Conservation (phyloP, 2,113 vertebrate species). For the Gasterosteus nipponicus region DNA sequence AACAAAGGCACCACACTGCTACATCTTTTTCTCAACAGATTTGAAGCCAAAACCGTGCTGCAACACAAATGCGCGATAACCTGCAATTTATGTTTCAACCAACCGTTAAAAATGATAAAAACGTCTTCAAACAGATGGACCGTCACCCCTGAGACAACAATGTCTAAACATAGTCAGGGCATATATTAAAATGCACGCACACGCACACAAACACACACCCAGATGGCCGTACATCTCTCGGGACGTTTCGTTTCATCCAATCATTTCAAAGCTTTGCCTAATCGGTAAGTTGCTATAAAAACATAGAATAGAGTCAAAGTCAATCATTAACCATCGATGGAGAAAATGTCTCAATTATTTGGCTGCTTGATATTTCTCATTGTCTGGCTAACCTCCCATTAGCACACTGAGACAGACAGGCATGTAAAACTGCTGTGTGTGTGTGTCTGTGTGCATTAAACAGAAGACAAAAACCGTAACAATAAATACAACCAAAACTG, state of each 20-base stretch:
- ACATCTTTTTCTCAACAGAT: slow-evolving; percentile 6
- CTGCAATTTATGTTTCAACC: slow-evolving; percentile 31
- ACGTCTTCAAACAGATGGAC: slow-evolving; percentile 61
- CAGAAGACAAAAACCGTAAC: background rate
- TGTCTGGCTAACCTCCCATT: slow-evolving; percentile 5
- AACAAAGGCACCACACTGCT: slow-evolving; percentile 5
- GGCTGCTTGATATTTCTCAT: slow-evolving; percentile 16
- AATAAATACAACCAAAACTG: background rate
- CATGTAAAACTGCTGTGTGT: background rate
- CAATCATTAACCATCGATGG: slow-evolving; percentile 53
- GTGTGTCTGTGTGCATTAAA: background rate
- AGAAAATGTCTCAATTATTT: slow-evolving; percentile 49
- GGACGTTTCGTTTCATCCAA: slow-evolving; percentile 58
- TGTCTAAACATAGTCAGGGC: slow-evolving; percentile 37
- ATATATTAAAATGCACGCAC: slow-evolving; percentile 40
- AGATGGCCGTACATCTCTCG: slow-evolving; percentile 68
- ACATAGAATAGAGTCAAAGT: slow-evolving; percentile 43
- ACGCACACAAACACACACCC: slow-evolving; percentile 32
- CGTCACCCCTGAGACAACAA: slow-evolving; percentile 52
- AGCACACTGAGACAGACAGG: slow-evolving; percentile 14
- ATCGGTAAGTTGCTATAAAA: slow-evolving; percentile 61
- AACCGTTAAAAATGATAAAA: slow-evolving; percentile 37
- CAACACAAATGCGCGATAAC: slow-evolving; percentile 15
- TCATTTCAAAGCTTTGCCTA: slow-evolving; percentile 64
- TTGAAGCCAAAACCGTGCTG: slow-evolving; percentile 10